Conservation (phyloP, 1,140 invertebrate species). For the Drosophila miranda region DNA sequence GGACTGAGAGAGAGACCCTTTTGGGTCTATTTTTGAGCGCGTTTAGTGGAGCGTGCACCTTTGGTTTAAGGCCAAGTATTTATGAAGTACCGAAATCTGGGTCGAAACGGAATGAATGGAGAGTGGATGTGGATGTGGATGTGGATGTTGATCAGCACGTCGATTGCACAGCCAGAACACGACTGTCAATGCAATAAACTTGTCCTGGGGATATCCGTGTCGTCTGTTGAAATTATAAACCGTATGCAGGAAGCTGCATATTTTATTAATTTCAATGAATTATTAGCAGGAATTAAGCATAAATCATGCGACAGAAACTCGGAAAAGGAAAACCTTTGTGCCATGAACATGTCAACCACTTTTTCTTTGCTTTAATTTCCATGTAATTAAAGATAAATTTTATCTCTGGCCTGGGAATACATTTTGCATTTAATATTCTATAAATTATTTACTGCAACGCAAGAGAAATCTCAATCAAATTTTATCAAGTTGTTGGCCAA, state of each 20-base stretch:
- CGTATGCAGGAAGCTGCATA: slow-evolving; percentile 59
- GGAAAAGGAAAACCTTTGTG: slow-evolving; percentile 55
- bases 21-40: slow-evolving; percentile 54
- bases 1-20: slow-evolving; percentile 1
- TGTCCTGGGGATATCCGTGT: slow-evolving; percentile 49
- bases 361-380: slow-evolving; percentile 11
- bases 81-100: slow-evolving; percentile 64
- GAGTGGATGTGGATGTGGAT: background rate
- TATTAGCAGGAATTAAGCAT: slow-evolving; percentile 52
- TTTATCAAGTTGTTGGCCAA: background rate
- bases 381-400: slow-evolving; percentile 23
- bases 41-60: slow-evolving; percentile 64
- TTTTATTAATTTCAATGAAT: slow-evolving; percentile 63
- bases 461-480: too few relatives aligned
- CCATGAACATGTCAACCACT: slow-evolving; percentile 29
- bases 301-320: slow-evolving; percentile 37
- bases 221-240: slow-evolving; percentile 50
- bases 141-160: slow-evolving; percentile 36
- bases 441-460: too few relatives aligned
- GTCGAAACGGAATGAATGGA: slow-evolving; percentile 13
- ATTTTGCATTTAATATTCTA: too few relatives aligned
- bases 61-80: slow-evolving; percentile 65
- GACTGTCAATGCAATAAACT: slow-evolving; percentile 59
- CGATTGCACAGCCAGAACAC: slow-evolving; percentile 50
- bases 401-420: too few relatives aligned